Evolutionary conservation across 1,140 invertebrate genomes (phyloP), one percentile per base, ranked within the genome.

Genomic region (Tigriopus japonicus): DNA sequence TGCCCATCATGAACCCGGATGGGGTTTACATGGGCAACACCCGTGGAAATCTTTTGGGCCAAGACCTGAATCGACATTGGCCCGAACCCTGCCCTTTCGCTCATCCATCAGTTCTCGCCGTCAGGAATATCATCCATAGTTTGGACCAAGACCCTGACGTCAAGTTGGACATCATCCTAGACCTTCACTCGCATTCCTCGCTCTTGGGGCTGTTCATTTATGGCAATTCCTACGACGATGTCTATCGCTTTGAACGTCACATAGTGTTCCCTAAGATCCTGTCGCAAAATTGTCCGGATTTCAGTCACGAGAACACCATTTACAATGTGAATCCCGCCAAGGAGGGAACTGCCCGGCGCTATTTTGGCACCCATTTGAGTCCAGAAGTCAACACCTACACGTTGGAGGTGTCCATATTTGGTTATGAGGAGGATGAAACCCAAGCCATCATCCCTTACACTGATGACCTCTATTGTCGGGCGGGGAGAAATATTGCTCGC

Each of bases 1-100:
- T 97, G 63, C 91, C 92, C 52, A 92, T 94, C 85, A 70, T 94
- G 21, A 97, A 97, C 74, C 91, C 91, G 1, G 92, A 97, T 71
- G 92, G 92, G 6, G 89, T 94, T 0, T 87, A 91, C 67, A 90
- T 94, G 52, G 92, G 92, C 17, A 94, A 89, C 68, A 87, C 87
- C 68, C 76, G 88, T 23, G 19, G 49, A 5, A 60, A 53, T 13
- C n/a, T 23, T 12, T 9, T 60, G 15, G 59, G 42, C 14, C 59
- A 60, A 35, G 59, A 60, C 42, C 15, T 53, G 15, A 51, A 60
- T 24, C 59, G 42, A n/a, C 15, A 17, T n/a, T 53, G 59, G 59
- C 10, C 69, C 60, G 69, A 73, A 60, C 74, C 75, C 3, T 74
- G 72, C 6, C 69, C 69, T 1, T 76, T 73, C 74, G 72, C 73